Evolutionary conservation across 2,113 vertebrate species (phyloP).

Genomic region (Malurus alboscapulatus): DNA sequence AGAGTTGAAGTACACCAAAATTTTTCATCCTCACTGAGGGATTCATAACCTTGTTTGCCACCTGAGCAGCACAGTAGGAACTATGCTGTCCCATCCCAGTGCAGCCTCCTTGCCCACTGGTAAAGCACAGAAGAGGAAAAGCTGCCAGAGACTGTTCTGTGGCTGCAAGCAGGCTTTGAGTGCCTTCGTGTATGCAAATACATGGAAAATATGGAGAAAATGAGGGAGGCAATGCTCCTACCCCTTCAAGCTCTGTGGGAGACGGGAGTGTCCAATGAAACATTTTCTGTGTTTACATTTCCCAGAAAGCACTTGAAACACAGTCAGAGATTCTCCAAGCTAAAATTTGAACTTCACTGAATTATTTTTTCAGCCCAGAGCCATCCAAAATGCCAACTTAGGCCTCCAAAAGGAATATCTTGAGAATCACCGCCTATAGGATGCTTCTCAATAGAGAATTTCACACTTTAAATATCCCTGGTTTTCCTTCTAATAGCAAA

Average conservation of each 20-base stretch:
- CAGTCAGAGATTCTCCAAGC: background rate
- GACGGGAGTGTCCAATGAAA: fast-evolving
- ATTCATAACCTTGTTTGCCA: background rate
- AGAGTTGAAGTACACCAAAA: background rate
- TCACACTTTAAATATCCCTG: background rate
- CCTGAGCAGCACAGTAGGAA: background rate
- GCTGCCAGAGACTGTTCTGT: background rate
- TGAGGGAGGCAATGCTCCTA: fast-evolving
- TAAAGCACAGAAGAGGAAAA: background rate
- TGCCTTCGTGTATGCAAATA: background rate
- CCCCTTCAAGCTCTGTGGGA: background rate
- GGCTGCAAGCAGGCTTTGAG: background rate
- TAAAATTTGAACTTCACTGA: background rate
- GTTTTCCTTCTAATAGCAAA: background rate
- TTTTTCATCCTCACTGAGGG: background rate
- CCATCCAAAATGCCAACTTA: background rate
- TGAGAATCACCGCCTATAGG: background rate
- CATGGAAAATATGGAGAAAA: background rate
- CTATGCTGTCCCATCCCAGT: fast-evolving
- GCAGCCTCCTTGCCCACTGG: background rate
- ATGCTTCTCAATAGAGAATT: background rate
- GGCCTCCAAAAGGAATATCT: background rate
- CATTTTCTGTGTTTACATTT: background rate
- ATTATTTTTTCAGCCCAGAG: background rate
- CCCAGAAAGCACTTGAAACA: background rate